phyloP scores from a whole-genome alignment of 2,888 invertebrate genomes.

The Clusia tigrina region DNA sequence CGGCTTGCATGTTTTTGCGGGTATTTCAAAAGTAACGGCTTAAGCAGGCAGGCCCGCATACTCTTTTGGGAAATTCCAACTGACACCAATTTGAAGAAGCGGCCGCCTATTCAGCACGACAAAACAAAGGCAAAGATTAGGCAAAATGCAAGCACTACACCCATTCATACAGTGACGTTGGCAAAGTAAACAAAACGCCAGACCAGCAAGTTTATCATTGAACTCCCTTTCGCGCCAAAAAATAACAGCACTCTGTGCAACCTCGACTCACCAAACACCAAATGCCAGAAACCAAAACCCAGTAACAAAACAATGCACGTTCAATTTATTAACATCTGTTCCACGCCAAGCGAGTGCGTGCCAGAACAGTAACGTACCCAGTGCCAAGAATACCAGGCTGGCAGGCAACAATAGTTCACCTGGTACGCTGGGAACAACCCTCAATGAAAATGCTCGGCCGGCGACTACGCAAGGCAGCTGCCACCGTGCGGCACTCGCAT shows the following conservation, averaged over 20 bases:
- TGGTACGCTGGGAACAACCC: slow-evolving; percentile 47
- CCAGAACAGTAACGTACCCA: slow-evolving; percentile 12
- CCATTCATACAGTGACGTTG: slow-evolving; percentile 6
- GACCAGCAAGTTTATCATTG: slow-evolving; percentile 16
- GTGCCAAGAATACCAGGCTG: neutral
- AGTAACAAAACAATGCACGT: slow-evolving; percentile 36
- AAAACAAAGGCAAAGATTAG: slow-evolving; percentile 24
- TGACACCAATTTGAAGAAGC: slow-evolving; percentile 23
- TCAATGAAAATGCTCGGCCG: slow-evolving; percentile 41
- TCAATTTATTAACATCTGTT: slow-evolving; percentile 45
- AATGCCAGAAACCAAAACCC: slow-evolving; percentile 31
- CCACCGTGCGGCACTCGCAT: neutral
- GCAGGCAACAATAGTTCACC: slow-evolving; percentile 50
- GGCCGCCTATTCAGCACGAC: neutral
- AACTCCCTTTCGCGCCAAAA: slow-evolving; percentile 11
- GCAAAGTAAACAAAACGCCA: slow-evolving; percentile 12
- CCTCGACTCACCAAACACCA: no score
- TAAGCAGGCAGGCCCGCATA: slow-evolving; percentile 29
- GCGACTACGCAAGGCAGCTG: slow-evolving; percentile 18
- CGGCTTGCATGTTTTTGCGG: neutral
- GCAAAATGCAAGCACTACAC: slow-evolving; percentile 8
- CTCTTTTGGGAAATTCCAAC: slow-evolving; percentile 33
- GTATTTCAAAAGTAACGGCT: slow-evolving; percentile 24
- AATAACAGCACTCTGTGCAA: no score
- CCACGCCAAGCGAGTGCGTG: slow-evolving; percentile 16